Evolutionary conservation across 2,888 invertebrate species (phyloP), one percentile per base, ranked within the genome.

Genomic region (Nemotelus pantherinus): DNA sequence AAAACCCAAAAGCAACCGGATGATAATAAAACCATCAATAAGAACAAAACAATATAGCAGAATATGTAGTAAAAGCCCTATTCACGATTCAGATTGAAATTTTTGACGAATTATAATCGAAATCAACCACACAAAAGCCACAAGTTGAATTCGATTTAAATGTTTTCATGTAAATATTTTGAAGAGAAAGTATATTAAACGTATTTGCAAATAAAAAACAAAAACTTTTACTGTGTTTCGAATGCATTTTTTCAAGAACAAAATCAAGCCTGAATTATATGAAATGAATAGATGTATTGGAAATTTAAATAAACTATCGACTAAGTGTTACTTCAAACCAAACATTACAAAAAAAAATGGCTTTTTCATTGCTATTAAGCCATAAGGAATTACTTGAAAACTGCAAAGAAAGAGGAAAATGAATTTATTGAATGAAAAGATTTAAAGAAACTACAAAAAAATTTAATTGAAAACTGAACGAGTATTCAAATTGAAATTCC

Each of bases 291-390:
- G 25, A 25, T 25, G 25, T 25, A 25, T 25, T 25, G 25, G 1
- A 25, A 25, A 25, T 25, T 25, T 25, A 25, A 25, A 25, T 25
- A 25, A 25, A 25, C 25, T 25, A 25, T 25, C 25, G 25, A 25
- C 25, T 25, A 25, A 25, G 25, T 25, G 25, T 25, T 25, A 25
- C 25, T 25, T 25, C 25, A 25, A 25, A 25, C 25, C 25, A 1
- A 25, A 25, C 25, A 25, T 25, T 25, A 25, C 25, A 25, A 25
- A 25, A 25, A 25, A 25, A 68, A 45, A 77, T 74, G 79, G 77
- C 78, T 79, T 79, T 80, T 80, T 80, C 78, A 79, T 77, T 78
- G 80, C 78, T 78, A 58, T 25, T 76, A 80, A 58, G 60, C 45
- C 10, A 67, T 67, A 58, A 55, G 70, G 68, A 78, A 47, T 53